A percentile compares a stretch with the other conserved stretches of the same genome.
phyloP scores from a whole-genome alignment of 2,888 invertebrate species.

The Athalia cordata region DNA sequence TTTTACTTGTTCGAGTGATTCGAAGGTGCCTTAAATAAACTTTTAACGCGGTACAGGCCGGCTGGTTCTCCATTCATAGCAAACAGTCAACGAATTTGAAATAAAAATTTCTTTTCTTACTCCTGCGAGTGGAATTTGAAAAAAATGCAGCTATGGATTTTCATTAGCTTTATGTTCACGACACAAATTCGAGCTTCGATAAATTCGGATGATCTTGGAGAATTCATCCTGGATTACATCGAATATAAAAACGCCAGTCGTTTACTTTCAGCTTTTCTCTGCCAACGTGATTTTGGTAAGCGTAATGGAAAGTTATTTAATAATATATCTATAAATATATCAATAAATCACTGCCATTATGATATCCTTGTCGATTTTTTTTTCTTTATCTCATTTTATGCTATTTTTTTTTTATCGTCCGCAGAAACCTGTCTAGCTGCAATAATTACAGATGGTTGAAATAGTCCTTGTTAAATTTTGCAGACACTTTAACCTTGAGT shows the following conservation, averaged over 20 bases:
- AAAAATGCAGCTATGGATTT: conserved; percentile 7
- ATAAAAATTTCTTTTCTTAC: neutral
- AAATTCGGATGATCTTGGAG: conserved; percentile 2
- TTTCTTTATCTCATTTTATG: no score
- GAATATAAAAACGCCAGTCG: conserved; percentile 25
- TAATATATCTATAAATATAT: no score
- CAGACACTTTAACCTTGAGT: conserved; percentile 27
- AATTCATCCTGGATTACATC: conserved; percentile 25
- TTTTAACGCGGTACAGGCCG: no score
- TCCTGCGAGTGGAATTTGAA: neutral
- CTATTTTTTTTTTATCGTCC: no score
- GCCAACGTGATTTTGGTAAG: conserved; percentile 20
- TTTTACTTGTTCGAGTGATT: no score
- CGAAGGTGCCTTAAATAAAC: no score
- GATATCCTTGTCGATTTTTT: neutral
- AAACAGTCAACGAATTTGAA: neutral
- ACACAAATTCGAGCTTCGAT: neutral
- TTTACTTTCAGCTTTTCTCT: conserved; percentile 26
- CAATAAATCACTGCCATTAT: neutral
- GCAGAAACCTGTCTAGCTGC: no score
- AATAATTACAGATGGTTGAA: neutral
- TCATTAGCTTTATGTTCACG: neutral
- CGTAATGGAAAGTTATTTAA: neutral
- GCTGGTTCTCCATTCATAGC: no score
- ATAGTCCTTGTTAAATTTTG: neutral